Evolutionary conservation across 2,888 invertebrate species (phyloP), one percentile per base, ranked within the genome.

Genomic region (Taphrorychus bicolor): DNA sequence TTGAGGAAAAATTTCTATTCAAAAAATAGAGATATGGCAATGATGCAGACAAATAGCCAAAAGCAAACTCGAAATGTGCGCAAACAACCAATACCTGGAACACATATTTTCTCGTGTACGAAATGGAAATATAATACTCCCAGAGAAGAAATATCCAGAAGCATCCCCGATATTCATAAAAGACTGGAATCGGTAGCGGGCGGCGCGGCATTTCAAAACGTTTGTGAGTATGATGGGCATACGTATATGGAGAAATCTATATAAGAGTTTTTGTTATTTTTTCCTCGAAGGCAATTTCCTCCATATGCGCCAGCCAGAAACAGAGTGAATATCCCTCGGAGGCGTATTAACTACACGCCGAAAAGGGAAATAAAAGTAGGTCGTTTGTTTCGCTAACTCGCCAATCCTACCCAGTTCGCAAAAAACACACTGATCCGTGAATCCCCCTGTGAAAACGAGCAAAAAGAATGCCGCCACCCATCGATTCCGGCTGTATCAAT

Each of bases 351-450:
- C 45, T 45, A 45, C 45, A 17, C 45, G 16, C 5, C 45, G 16
- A 14, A 16, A 45, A 45, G 17, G 45, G 17, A 45, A 45, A 45
- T 45, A 45, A 45, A 45, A 45, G 45, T 45, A 45, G 45, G 45
- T 54, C 59, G 49, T 59, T 59, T 65, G 59, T 65, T 65, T 57
- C 51, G 62, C 62, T 21, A 63, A 51, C 51, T 63, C 51, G 49
- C 48, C 24, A 45, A 62, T 41, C 40, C 53, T 42, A 62, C 32
- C n/a, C 49, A 11, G 58, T 23, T 54, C 40, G 65, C 54, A 32
- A 54, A 16, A 59, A 65, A 59, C 65, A 65, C 65, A 53, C 59
- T 54, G 59, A 65, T 65, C 65, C 65, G 65, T 65, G 48, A 65
- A 59, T 65, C 49, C 48, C 54, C 22, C 18, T 41, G 7, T 32